These are phyloP conservation scores for Thermophis baileyi DNA, from an alignment of 2,113 vertebrate species.

Conservation along the genomic window DNA sequence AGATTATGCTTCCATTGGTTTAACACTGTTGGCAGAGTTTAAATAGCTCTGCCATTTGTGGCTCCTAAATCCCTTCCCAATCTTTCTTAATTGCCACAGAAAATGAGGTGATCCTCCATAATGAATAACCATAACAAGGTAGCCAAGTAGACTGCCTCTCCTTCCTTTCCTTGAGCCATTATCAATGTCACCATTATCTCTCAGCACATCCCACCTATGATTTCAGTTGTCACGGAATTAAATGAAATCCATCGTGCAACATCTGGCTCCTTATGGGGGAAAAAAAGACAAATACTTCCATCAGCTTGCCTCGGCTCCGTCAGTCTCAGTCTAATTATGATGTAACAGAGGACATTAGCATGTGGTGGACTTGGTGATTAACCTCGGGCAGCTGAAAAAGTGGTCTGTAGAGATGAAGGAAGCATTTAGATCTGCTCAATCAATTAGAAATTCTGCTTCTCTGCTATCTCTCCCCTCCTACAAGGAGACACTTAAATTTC, in stretches of 20 bases:
- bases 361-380: constrained; percentile 86
- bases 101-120: constrained; percentile 32
- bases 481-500: constrained; percentile 73
- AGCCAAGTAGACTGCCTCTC: constrained; percentile 19
- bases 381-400: constrained; percentile 86
- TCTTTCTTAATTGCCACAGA: constrained; percentile 31
- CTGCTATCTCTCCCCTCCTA: constrained; percentile 54
- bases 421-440: constrained; percentile 80
- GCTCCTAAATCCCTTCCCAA: constrained; percentile 13
- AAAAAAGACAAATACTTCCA: constrained; percentile 69
- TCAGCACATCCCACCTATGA: constrained; percentile 72
- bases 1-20: not conserved
- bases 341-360: constrained; percentile 85
- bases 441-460: constrained; percentile 65
- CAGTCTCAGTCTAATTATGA: constrained; percentile 83
- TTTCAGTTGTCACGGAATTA: constrained; percentile 77
- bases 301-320: constrained; percentile 70
- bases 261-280: constrained; percentile 76
- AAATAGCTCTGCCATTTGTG: constrained; percentile 12
- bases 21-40: not conserved
- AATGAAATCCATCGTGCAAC: constrained; percentile 83
- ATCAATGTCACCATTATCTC: constrained; percentile 72
- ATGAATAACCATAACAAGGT: constrained; percentile 51
- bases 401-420: constrained; percentile 82
- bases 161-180: constrained; percentile 58